Percentiles rank a stretch among this genome's conserved stretches.
These are phyloP conservation scores for Spilarctia lutea DNA, from an alignment of 2,888 invertebrate species.

Conservation along the genomic window DNA sequence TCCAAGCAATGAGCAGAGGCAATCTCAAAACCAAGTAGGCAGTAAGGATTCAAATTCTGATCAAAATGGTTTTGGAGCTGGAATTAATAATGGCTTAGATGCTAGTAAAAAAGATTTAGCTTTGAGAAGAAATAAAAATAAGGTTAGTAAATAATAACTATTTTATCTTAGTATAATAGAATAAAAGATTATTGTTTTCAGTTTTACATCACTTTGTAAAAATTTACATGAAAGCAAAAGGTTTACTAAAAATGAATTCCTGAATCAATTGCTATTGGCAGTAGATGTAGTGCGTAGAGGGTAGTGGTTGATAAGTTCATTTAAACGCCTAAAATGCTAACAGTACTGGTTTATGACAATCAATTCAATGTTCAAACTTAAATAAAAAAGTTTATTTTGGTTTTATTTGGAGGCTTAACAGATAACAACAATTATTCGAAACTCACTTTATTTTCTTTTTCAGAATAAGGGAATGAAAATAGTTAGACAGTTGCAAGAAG, in stretches of 20 bases:
- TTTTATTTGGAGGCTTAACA: background rate
- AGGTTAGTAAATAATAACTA: conserved; percentile 53
- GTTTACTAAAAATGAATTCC: background rate
- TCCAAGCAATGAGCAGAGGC: conserved; percentile 74
- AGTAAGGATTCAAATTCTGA: conserved; percentile 62
- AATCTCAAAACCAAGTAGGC: conserved; percentile 45
- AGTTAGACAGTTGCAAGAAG: conserved; percentile 81
- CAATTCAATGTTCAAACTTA: background rate
- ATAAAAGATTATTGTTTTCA: too few species aligned
- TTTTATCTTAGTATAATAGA: background rate
- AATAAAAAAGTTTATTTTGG: too few species aligned
- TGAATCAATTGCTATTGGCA: background rate
- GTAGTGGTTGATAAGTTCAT: background rate
- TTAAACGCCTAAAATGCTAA: background rate
- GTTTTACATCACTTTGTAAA: too few species aligned
- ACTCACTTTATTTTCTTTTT: conserved; percentile 46
- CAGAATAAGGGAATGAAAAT: conserved; percentile 84
- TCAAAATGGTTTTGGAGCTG: conserved; percentile 54
- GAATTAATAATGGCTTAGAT: conserved; percentile 65
- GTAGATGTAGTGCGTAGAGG: background rate
- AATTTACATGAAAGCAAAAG: too few species aligned
- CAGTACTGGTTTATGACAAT: background rate
- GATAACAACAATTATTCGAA: conserved; percentile 1
- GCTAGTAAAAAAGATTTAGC: conserved; percentile 70
- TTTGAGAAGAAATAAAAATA: conserved; percentile 75